phyloP scores from a whole-genome alignment of 2,888 invertebrate genomes.

The Pinctada fucata region DNA sequence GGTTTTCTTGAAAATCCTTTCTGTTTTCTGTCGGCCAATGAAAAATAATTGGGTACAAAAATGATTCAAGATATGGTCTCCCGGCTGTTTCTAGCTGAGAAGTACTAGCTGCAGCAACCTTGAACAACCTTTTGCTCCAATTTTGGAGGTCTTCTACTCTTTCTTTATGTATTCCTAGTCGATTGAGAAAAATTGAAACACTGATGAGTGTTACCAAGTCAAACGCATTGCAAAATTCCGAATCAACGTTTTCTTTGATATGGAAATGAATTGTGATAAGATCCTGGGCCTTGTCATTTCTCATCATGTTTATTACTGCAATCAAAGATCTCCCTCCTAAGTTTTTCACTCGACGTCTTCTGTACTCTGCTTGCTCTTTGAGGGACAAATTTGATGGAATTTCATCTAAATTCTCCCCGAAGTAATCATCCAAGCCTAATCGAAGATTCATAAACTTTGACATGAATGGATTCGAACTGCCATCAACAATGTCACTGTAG shows the following conservation, averaged over 20 bases:
- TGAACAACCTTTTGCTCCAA: constrained; percentile 45
- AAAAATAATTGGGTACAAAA: constrained; percentile 49
- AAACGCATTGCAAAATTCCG: constrained; percentile 38
- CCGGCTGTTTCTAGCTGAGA: constrained; percentile 9
- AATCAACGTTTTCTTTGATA: constrained; percentile 38
- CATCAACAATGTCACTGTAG: constrained; percentile 7
- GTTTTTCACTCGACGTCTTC: constrained; percentile 43
- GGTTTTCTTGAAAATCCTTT: constrained; percentile 2
- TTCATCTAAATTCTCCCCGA: constrained; percentile 54
- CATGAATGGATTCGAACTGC: neutral
- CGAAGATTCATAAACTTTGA: constrained; percentile 40
- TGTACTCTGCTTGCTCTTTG: constrained; percentile 45
- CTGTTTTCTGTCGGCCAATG: constrained; percentile 50
- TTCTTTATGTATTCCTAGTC: neutral
- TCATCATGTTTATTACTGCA: neutral
- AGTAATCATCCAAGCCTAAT: constrained; percentile 53
- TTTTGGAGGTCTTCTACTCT: constrained; percentile 25
- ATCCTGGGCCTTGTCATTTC: neutral
- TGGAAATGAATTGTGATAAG: constrained; percentile 26
- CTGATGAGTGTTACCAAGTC: constrained; percentile 47
- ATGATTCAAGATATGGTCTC: constrained; percentile 46
- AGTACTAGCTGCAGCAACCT: neutral
- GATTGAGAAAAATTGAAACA: constrained; percentile 31
- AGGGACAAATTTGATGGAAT: constrained; percentile 42
- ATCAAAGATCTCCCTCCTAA: constrained; percentile 40